phyloP scores from a whole-genome alignment of 2,113 vertebrate species.

The Urocynchramus pylzowi region DNA sequence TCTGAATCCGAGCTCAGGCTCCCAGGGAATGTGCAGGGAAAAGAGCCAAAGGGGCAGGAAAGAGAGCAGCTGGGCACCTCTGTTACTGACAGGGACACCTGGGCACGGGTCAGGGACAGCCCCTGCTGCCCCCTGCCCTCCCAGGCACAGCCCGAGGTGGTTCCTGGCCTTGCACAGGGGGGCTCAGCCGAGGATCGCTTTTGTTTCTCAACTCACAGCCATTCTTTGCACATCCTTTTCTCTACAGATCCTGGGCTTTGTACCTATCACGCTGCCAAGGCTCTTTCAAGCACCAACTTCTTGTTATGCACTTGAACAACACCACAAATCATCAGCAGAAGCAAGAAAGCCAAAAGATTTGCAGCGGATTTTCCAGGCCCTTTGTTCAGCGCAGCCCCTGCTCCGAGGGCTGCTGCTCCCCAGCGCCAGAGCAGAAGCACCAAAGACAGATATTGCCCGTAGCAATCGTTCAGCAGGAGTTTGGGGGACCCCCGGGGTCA shows the following conservation, averaged over 20 bases:
- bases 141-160: background rate
- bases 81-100: accelerated
- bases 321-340: background rate
- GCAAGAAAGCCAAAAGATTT: background rate
- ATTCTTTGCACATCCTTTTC: background rate
- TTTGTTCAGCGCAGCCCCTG: background rate
- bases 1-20: background rate
- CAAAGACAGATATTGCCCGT: accelerated
- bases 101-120: background rate
- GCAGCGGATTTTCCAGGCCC: background rate
- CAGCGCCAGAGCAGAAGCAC: background rate
- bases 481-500: accelerated
- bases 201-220: background rate
- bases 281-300: background rate
- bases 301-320: background rate
- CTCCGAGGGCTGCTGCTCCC: background rate
- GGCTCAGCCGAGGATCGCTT: background rate
- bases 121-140: background rate
- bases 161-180: background rate
- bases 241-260: background rate
- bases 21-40: background rate
- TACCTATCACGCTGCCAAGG: background rate
- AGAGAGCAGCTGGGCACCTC: background rate
- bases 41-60: background rate
- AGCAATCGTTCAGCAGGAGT: accelerated